These are phyloP conservation scores for Boloria euphrosyne DNA, from an alignment of 2,888 invertebrate species.

Conservation along the genomic window DNA sequence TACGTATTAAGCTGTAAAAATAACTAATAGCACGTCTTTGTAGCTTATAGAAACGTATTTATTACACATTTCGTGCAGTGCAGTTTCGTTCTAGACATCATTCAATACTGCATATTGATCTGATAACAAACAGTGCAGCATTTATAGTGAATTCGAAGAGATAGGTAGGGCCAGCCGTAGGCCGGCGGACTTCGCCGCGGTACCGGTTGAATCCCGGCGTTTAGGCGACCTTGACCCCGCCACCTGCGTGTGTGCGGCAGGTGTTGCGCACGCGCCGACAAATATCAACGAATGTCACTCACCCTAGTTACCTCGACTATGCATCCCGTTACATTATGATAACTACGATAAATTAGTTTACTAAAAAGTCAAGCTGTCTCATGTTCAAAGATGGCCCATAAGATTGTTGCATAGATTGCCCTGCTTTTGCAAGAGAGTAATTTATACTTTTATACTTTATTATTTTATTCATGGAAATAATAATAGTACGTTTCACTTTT, in stretches of 20 bases:
- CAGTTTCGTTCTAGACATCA: too few species aligned
- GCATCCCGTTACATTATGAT: conserved; percentile 38
- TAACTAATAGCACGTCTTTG: too few species aligned
- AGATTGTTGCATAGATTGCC: too few species aligned
- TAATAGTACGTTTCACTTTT: too few species aligned
- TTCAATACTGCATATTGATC: too few species aligned
- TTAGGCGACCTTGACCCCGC: conserved; percentile 42
- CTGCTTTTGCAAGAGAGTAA: too few species aligned
- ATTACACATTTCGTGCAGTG: too few species aligned
- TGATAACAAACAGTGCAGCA: too few species aligned
- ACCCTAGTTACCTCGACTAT: conserved; percentile 48
- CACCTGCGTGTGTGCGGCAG: conserved; percentile 45
- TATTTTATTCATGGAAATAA: too few species aligned
- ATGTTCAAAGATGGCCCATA: background rate
- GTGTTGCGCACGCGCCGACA: conserved; percentile 47
- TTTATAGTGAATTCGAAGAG: background rate
- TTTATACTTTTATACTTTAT: too few species aligned
- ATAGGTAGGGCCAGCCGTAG: conserved; percentile 12
- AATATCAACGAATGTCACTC: conserved; percentile 70
- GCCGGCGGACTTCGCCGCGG: conserved; percentile 20
- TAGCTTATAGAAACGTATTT: too few species aligned
- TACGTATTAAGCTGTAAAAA: too few species aligned
- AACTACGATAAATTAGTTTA: conserved; percentile 27
- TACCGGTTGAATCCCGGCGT: conserved; percentile 41
- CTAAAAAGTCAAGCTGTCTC: background rate